Base-by-base conservation (phyloP, 2,113 vertebrate species). In the Hemibagrus wyckioides region DNA sequence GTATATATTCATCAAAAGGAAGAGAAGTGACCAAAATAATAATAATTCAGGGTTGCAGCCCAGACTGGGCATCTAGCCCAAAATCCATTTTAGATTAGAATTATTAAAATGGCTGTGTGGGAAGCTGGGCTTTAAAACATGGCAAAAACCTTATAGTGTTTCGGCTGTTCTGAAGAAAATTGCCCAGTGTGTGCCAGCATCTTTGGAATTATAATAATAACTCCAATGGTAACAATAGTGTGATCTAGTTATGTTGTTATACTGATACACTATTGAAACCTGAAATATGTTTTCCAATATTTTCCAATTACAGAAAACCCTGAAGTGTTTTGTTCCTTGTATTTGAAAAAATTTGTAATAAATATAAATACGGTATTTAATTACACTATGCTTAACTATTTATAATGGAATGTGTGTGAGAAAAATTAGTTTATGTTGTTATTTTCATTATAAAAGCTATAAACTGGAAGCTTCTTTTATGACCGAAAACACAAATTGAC, bases 31-130 rank as follows among this genome's bases (percentile, higher is more conserved):
- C 59, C 8, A 84, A 86, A 76, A 84, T 69, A 39, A 83, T n/a
- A n/a, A 83, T 11, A 48, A 59, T 39, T 75, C 77, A 61, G 76
- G 50, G 41, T 85, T 83, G 41, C 30, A 80, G 41, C 82, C 85
- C 28, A 65, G 61, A 86, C 77, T 88, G 84, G 92, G 89, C 89
- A 87, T 81, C 80, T 82, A 89, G 90, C 79, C 85, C 86, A 90
- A 82, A 84, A 87, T 91, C 89, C 83, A 92, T 92, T 91, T 90
- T 85, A 89, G 88, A 90, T 89, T 92, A 89, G 90, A 94, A 92
- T 61, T 90, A 94, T 92, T 93, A 91, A 94, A 94, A 91, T 93
- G 94, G 93, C 92, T 90, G 48, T 67, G 79, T 83, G 57, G 79
- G 87, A 56, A 85, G 65, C n/a, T 67, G 61, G 50, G 56, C 41